Percentiles rank a stretch among this genome's conserved stretches.
These are phyloP conservation scores for Grammomys dolichurus DNA, from an alignment of 2,113 vertebrate species.

Conservation along the genomic window DNA sequence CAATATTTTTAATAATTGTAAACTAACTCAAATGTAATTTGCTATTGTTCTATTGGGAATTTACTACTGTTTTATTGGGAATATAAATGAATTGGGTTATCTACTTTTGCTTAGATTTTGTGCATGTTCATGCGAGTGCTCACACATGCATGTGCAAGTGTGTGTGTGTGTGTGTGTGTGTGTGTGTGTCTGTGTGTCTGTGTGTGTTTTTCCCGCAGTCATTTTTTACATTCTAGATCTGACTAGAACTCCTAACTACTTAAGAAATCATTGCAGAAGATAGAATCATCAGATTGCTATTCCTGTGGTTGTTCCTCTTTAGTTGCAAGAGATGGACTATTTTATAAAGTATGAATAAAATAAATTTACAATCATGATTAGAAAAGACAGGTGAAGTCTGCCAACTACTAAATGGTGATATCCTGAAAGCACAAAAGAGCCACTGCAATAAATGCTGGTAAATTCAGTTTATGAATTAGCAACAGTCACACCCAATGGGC, in stretches of 20 bases:
- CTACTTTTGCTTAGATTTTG: background rate
- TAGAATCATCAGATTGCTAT: background rate
- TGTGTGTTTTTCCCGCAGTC: background rate
- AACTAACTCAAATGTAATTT: background rate
- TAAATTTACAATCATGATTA: slow-evolving; percentile 19
- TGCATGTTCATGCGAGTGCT: background rate
- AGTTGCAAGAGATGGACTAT: background rate
- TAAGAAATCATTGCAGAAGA: background rate
- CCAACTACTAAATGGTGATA: background rate
- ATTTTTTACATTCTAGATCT: background rate
- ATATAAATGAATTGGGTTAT: background rate
- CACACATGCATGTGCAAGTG: too few relatives aligned
- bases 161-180: background rate
- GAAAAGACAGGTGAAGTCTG: background rate
- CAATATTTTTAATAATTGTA: background rate
- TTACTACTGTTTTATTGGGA: background rate
- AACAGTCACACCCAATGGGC: slow-evolving; percentile 23
- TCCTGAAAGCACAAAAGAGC: slow-evolving; percentile 46
- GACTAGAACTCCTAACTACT: background rate
- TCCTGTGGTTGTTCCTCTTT: slow-evolving; percentile 34
- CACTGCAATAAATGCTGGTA: slow-evolving; percentile 39
- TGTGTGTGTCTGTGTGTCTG: background rate
- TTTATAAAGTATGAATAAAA: slow-evolving; percentile 24
- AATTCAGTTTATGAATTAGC: slow-evolving; percentile 44
- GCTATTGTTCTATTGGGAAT: background rate